phyloP scores from a whole-genome alignment of 2,888 invertebrate genomes.

The Zygogramma bicolorata region DNA sequence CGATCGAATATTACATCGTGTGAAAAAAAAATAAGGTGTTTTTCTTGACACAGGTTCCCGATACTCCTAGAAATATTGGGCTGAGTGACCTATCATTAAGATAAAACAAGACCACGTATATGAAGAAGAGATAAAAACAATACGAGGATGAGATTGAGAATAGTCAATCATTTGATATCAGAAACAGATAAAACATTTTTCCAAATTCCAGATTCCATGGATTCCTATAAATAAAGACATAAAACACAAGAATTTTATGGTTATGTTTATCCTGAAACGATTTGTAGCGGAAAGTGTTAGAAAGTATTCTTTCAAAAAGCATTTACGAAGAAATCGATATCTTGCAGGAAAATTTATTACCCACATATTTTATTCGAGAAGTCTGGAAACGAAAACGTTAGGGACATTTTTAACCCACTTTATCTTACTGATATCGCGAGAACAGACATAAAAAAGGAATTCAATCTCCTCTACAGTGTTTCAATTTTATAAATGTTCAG shows the following conservation, averaged over 20 bases:
- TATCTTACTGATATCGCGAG: conserved; percentile 34
- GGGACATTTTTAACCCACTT: conserved; percentile 34
- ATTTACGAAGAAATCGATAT: conserved; percentile 34
- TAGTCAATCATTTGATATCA: too few species aligned
- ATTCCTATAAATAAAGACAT: neutral
- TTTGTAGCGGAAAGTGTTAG: conserved; percentile 17
- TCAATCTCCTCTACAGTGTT: conserved; percentile 24
- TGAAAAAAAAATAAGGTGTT: too few species aligned
- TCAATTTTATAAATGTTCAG: conserved; percentile 1
- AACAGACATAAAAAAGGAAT: conserved; percentile 35
- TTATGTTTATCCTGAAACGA: neutral
- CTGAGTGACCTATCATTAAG: too few species aligned
- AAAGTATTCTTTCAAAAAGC: conserved; percentile 36
- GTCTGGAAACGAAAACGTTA: conserved; percentile 27
- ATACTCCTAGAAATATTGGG: too few species aligned
- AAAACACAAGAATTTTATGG: neutral
- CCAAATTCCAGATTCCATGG: too few species aligned
- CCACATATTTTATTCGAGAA: conserved; percentile 33
- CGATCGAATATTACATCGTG: too few species aligned
- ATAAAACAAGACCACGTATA: too few species aligned
- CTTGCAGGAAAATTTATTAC: conserved; percentile 33
- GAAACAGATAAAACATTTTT: neutral
- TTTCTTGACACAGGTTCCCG: too few species aligned
- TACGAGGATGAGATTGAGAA: too few species aligned
- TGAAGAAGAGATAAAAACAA: too few species aligned